Base-by-base conservation (phyloP, 2,888 invertebrate species). In the Andrena hattorfiana region DNA sequence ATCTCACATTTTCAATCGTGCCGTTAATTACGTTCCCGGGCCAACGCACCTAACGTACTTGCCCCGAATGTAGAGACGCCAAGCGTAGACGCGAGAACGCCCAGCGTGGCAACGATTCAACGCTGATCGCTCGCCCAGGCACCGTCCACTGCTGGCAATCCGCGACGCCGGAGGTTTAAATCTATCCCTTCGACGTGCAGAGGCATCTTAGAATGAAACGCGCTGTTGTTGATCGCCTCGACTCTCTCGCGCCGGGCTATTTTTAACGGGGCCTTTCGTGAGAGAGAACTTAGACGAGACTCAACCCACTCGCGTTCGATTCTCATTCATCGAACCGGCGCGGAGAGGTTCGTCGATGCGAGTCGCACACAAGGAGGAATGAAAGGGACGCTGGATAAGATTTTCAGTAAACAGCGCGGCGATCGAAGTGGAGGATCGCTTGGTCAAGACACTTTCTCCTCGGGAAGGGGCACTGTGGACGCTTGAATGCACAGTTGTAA, bases 81-180 rank as follows among this genome's bases (percentile, higher is more conserved):
- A 1, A 42, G 16, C 42, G 42, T 5, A 5, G 42, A 23, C 59
- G 72, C 72, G 75, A 80, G 59, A 60, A 42, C 42, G 66, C 59
- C 60, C 66, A 13, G 2, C 49, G 56, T 76, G 86, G 76, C 73
- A 74, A 63, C 71, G 56, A 54, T 51, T 85, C 77, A 75, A 83
- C 42, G 56, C 28, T 59, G 78, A 81, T 74, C 62, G 32, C 69
- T 6, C 20, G 42, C 20, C 28, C 48, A 63, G 66, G 54, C 20
- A 56, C 56, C 49, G 48, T 49, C 35, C 16, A 23, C 56, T n/a
- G 56, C 56, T 71, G 56, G 42, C 51, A 42, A 62, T 28, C 35
- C 73, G 16, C 59, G 74, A 59, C 26, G 28, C 28, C 16, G 23
- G 42, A 70, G 81, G 76, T 42, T 78, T 83, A 74, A 81, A 85